Evolutionary conservation across 1,140 invertebrate genomes (phyloP), one percentile per base, ranked within the genome.

Genomic region (Micrasema longulum): DNA sequence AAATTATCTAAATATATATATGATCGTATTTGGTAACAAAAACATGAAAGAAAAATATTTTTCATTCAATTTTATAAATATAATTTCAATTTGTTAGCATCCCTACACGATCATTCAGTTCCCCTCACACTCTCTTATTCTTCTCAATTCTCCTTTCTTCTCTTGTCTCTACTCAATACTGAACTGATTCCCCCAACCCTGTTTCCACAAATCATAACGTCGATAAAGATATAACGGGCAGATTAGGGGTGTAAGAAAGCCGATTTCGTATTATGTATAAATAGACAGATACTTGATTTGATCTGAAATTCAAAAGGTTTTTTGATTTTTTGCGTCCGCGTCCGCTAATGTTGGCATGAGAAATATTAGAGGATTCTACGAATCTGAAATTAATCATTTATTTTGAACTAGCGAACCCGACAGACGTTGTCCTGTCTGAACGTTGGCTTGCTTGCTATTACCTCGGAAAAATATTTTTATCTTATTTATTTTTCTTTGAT

Each of bases 151-250:
- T 36, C 55, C 45, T 45, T 65, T 47, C 63, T 38, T 52, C 48
- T 38, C 47, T 52, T 18, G 22, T 52, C 31, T 14, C 47, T 35
- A 48, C 47, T n/a, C n/a, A n/a, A n/a, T n/a, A n/a, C n/a, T n/a
- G n/a, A n/a, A n/a, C n/a, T n/a, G n/a, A n/a, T 50, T 45, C 50
- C 65, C 48, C 64, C 20, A 50, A 35, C 45, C 43, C 23, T 23
- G 36, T 57, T 18, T 57, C 18, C 52, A 14, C 48, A 74, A 74
- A 74, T 60, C 66, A 74, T 74, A 71, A 74, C 71, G 68, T 50
- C 73, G 69, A 74, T 74, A 74, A 74, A 74, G 73, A 74, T 69
- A 74, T 74, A 74, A 74, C 69, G 52, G 16, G 16, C 18, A 20
- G 62, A 71, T 68, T 74, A 71, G 68, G 72, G 73, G 35, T 74